Evolutionary conservation across 2,797 vertebrate genomes (phyloP), one percentile per base, ranked within the genome.

Genomic region (Bradypus variegatus): DNA sequence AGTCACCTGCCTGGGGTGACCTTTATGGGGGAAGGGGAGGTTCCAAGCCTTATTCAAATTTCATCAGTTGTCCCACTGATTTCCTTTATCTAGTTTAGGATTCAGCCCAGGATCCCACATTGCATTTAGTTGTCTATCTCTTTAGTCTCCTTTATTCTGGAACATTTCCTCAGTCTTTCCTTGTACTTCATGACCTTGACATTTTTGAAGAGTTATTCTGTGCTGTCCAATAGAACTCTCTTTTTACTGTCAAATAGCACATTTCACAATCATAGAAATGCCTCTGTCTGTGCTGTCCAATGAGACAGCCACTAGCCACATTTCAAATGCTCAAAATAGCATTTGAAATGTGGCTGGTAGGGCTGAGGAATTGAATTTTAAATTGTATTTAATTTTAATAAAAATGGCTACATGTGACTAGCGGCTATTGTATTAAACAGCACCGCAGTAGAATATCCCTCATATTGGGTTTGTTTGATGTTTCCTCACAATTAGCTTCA

Each of bases 161-260:
- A 75, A n/a, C 31, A 64, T 41, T 79, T 48, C 38, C 73, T 41
- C 19, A 36, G 48, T 21, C 58, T 91, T 86, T 45, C 65, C 11
- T 3, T 92, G 78, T 76, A 45, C 82, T 89, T 83, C 18, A 75
- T 48, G 73, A 75, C 73, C 50, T 69, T 94, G 64, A 55, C 55
- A 70, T 79, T 90, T 88, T 83, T 76, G 36, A 80, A 82, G 83
- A 62, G 69, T 90, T 90, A 78, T 8, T 90, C 36, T 78, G 25
- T 18, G 3, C 27, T 69, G 45, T 76, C 62, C 38, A 41, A 14
- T 33, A 88, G 21, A 90, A 76, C 29, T 31, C 27, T 64, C 10
- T 76, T 76, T 50, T 12, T 31, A 48, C 27, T 75, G 62, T 64
- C 67, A 45, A 38, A 14, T 60, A 90, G 36, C 84, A 80, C 33